Evolutionary conservation across 64 coral and sea anemone genomes (phyloP).

Genomic region (Exaiptasia diaphana): DNA sequence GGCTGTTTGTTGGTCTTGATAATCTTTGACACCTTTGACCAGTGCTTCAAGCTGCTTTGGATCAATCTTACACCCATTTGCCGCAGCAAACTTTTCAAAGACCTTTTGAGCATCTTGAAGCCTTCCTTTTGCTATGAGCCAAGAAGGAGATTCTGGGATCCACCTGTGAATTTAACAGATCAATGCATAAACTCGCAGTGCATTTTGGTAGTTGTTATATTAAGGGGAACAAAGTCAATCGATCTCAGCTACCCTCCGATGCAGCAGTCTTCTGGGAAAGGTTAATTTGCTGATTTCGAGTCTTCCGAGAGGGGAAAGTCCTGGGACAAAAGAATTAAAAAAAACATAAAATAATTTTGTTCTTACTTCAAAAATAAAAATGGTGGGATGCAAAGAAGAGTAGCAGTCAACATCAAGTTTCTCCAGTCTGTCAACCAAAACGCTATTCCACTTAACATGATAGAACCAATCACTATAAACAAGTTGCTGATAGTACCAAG

Average conservation of each 20-base stretch:
- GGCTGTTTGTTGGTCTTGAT: not conserved
- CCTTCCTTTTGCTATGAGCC: slow-evolving; percentile 49
- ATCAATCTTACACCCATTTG: slow-evolving; percentile 32
- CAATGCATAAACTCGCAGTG: not conserved
- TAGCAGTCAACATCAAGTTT: slow-evolving; percentile 14
- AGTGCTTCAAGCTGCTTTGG: not conserved
- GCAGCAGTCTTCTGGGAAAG: too few relatives aligned
- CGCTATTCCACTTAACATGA: slow-evolving; percentile 11
- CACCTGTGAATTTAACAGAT: not conserved
- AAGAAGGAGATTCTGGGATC: slow-evolving; percentile 43
- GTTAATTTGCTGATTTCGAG: not conserved
- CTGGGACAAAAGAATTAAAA: not conserved
- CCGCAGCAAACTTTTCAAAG: slow-evolving; percentile 24
- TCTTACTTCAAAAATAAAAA: slow-evolving; percentile 50
- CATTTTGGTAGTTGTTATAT: not conserved
- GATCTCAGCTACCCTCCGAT: too few relatives aligned
- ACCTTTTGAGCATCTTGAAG: slow-evolving; percentile 37
- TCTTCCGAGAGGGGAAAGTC: not conserved
- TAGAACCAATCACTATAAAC: slow-evolving; percentile 29
- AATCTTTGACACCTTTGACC: slow-evolving; percentile 10
- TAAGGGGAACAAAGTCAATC: too few relatives aligned
- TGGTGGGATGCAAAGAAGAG: not conserved
- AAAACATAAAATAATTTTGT: not conserved
- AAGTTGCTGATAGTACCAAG: slow-evolving; percentile 32
- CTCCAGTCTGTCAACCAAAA: slow-evolving; percentile 44